Conservation (phyloP, 35 echinoderm and acorn worm genomes). For the Chiridota heheva region DNA sequence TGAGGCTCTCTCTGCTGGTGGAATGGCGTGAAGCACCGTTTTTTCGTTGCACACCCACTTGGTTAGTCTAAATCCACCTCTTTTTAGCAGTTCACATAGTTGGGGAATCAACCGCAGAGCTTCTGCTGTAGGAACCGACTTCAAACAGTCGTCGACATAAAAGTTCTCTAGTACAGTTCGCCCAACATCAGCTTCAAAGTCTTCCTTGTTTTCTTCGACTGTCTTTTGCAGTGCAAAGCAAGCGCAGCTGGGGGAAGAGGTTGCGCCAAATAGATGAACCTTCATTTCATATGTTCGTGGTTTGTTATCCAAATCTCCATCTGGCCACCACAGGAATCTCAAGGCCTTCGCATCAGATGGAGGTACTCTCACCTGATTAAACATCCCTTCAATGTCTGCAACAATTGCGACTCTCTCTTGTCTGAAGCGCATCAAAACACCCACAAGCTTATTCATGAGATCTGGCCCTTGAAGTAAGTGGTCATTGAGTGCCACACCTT, state of each 20-base stretch:
- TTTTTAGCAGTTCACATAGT: not conserved
- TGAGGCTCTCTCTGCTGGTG: constrained; percentile 8
- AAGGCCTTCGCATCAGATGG: constrained; percentile 2
- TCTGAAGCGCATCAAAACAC: constrained; percentile 28
- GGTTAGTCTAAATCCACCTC: constrained; percentile 8
- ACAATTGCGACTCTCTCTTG: constrained; percentile 25
- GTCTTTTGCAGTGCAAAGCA: constrained; percentile 44
- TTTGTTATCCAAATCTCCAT: constrained; percentile 26
- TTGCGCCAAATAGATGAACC: constrained; percentile 74
- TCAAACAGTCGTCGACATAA: constrained; percentile 71
- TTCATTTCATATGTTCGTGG: constrained; percentile 48
- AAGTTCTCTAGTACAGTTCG: constrained; percentile 47
- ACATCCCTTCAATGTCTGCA: constrained; percentile 54
- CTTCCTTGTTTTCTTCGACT: constrained; percentile 29
- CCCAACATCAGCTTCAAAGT: constrained; percentile 5
- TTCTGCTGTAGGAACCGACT: constrained; percentile 54
- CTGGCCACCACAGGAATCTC: constrained; percentile 45
- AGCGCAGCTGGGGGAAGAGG: constrained; percentile 70
- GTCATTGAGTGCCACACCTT: constrained; percentile 18
- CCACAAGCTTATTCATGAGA: constrained; percentile 4
- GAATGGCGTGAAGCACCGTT: not conserved
- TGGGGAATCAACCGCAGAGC: not conserved
- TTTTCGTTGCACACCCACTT: constrained; percentile 11
- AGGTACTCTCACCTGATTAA: constrained; percentile 44
- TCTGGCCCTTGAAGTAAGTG: constrained; percentile 27